Evolutionary conservation across 53 echinoderm and acorn worm genomes (phyloP).

Genomic region (Echinarachnius parma): DNA sequence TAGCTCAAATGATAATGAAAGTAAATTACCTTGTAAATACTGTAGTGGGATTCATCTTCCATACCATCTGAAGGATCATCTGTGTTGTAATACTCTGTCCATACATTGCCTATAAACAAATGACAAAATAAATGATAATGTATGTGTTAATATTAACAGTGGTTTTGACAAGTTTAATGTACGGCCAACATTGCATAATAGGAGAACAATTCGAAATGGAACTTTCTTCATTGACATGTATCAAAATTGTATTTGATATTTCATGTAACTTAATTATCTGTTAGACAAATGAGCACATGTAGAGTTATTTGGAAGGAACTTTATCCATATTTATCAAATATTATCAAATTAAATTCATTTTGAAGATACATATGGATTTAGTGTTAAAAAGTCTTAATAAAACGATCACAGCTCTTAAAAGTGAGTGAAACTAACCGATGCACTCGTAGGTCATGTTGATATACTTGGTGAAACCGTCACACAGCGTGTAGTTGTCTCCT

Average conservation of each 20-base stretch:
- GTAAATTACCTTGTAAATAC: constrained; percentile 49
- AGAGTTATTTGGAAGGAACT: no score
- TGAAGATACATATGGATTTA: no score
- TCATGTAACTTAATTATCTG: no score
- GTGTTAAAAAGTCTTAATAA: no score
- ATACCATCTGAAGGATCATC: constrained; percentile 42
- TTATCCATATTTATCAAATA: no score
- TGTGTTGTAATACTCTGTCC: constrained; percentile 71
- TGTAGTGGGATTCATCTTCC: constrained; percentile 52
- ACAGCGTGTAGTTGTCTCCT: constrained; percentile 60
- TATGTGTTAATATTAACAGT: no score
- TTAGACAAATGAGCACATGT: no score
- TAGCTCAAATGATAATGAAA: no score
- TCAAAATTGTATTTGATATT: no score
- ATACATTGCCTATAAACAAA: constrained; percentile 44
- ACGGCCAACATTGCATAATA: not conserved
- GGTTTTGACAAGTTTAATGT: no score
- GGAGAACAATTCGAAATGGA: not conserved
- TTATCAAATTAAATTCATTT: no score
- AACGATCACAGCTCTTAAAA: not conserved
- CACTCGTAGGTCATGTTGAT: constrained; percentile 68
- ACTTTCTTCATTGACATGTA: not conserved
- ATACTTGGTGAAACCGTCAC: constrained; percentile 77
- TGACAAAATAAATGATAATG: no score
- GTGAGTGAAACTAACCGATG: constrained; percentile 50